phyloP scores from a whole-genome alignment of 2,888 invertebrate genomes.

The Dolichopus griseipennis region DNA sequence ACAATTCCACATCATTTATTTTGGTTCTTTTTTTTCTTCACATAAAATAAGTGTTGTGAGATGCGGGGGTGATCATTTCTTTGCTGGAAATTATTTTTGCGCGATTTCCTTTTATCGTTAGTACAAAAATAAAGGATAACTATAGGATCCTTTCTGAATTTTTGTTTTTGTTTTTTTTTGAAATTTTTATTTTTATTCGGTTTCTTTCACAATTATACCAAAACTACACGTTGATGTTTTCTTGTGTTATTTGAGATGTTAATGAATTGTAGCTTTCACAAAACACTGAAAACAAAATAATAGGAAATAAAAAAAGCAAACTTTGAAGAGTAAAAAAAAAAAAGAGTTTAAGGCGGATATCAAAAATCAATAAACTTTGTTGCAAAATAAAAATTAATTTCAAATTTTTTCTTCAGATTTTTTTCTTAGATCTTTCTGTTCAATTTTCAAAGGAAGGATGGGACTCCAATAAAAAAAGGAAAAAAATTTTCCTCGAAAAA shows the following conservation, averaged over 20 bases:
- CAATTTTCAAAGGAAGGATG: neutral
- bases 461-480: too few relatives aligned
- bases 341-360: constrained; percentile 3
- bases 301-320: neutral
- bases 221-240: neutral
- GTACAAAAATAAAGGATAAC: too few relatives aligned
- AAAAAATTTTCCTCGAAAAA: neutral
- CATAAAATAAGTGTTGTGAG: neutral
- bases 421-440: too few relatives aligned
- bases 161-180: neutral
- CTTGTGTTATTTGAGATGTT: neutral
- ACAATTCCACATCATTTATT: too few relatives aligned
- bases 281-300: neutral
- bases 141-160: too few relatives aligned
- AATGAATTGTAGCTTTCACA: neutral
- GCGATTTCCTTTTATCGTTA: neutral
- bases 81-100: neutral
- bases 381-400: neutral
- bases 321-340: neutral
- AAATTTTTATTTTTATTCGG: too few relatives aligned
- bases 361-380: constrained; percentile 1
- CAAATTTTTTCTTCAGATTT: neutral
- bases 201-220: neutral
- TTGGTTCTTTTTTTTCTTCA: too few relatives aligned
- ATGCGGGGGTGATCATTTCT: neutral